phyloP scores from a whole-genome alignment of 2,113 vertebrate species.

The Pithys albifrons region DNA sequence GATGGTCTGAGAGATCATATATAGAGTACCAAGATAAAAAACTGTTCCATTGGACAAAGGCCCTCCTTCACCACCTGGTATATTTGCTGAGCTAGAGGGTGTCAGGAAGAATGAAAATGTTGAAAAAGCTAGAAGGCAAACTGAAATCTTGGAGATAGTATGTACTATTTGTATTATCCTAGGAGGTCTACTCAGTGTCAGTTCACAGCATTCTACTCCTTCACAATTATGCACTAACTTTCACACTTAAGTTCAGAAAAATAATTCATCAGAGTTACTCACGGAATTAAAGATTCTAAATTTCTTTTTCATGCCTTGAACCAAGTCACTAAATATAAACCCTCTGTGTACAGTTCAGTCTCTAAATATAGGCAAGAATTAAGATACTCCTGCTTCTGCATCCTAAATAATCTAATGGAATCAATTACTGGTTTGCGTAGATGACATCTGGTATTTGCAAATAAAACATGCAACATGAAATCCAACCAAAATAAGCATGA shows the following conservation, averaged over 20 bases:
- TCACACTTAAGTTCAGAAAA: background rate
- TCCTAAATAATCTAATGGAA: constrained; percentile 42
- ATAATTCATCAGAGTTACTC: background rate
- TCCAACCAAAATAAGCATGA: constrained; percentile 18
- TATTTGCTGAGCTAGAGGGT: background rate
- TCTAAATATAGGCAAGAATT: constrained; percentile 40
- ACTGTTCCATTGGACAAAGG: background rate
- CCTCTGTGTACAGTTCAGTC: background rate
- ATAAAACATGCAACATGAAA: constrained; percentile 1
- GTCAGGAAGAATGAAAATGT: background rate
- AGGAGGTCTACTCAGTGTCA: background rate
- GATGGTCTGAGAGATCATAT: background rate
- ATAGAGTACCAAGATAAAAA: background rate
- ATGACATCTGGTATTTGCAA: constrained; percentile 47
- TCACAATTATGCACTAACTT: background rate
- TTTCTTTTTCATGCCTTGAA: background rate
- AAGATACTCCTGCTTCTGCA: constrained; percentile 35
- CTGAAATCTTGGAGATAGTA: background rate
- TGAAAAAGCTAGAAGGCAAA: background rate
- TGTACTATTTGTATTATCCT: background rate
- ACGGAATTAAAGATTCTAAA: background rate
- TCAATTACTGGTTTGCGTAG: constrained; percentile 33
- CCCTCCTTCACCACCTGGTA: background rate
- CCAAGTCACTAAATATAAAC: constrained; percentile 30
- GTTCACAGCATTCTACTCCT: background rate